These are phyloP conservation scores for Crotalus viridis DNA, from an alignment of 2,113 vertebrate genomes.

Conservation along the genomic window DNA sequence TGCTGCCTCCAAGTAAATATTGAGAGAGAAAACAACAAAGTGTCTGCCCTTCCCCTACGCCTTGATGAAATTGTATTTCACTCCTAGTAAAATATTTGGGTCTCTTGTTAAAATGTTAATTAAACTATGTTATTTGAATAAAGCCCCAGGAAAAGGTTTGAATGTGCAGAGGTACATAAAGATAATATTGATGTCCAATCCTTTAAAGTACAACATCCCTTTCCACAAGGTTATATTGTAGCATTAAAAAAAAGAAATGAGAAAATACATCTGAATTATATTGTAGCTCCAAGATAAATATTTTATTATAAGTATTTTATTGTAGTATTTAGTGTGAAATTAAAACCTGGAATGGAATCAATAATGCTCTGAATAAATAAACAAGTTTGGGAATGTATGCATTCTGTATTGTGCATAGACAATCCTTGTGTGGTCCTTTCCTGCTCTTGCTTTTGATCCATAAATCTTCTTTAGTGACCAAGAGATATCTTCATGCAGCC, in stretches of 20 bases:
- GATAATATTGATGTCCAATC: not conserved
- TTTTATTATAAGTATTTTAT: not conserved
- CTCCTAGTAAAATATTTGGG: not conserved
- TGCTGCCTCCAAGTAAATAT: not conserved
- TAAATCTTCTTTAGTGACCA: not conserved
- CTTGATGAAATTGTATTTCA: not conserved
- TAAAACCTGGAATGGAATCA: not conserved
- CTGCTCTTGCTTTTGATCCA: not conserved
- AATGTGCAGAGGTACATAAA: not conserved
- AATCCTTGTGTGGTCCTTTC: not conserved
- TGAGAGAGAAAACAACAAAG: not conserved
- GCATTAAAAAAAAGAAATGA: not conserved
- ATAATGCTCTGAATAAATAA: not conserved
- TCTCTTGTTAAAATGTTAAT: not conserved
- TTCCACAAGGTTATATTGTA: not conserved
- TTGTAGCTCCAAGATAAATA: no score
- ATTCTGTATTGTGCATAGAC: not conserved
- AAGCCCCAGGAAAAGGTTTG: not conserved
- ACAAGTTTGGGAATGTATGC: not conserved
- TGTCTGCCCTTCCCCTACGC: not conserved
- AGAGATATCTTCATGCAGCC: not conserved
- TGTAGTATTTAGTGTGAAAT: not conserved
- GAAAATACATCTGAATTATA: not conserved
- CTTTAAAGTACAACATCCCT: not conserved
- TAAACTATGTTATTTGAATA: not conserved